Evolutionary conservation across 2,113 vertebrate genomes (phyloP), one percentile per base, ranked within the genome.

Genomic region (Percopsis transmontana): DNA sequence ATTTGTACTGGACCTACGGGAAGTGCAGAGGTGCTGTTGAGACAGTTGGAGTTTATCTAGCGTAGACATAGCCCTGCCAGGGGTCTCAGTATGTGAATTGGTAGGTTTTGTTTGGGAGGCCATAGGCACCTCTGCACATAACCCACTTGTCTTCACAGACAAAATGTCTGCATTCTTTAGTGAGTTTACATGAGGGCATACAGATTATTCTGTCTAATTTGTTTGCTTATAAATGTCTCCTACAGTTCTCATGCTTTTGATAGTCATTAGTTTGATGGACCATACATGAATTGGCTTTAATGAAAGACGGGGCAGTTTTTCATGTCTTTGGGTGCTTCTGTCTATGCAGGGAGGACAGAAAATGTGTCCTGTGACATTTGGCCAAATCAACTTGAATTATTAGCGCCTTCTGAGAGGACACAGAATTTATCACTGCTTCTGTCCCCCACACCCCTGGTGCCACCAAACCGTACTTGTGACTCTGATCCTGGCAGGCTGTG

Each of bases 301-400:
- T 6, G 27, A 33, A 33, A 80, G 70, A 69, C 77, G 21, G 55
- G 45, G 57, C 62, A 66, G 80, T 92, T 77, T 47, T 73, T 89
- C 85, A 84, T 65, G 68, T 45, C 38, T 68, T 60, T 79, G 82
- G 82, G 80, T 74, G 80, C 68, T 58, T 84, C 79, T 77, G 76
- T 89, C 84, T 86, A 81, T 59, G 58, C 33, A 20, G 38, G 47
- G 47, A 65, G 66, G 70, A 82, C 77, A 88, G 83, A 79, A 87
- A 89, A 91, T 89, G 66, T 85, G 81, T 89, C 84, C 83, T 77
- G 73, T 88, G 88, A 91, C 89, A 91, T 91, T 91, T 90, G 82
- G 85, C 83, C 82, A 85, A 82, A 87, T 90, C 86, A 87, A 89
- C 81, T 85, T 88, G 83, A 91, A 87, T 88, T 83, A 84, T 90